These are phyloP conservation scores for Sandelia bainsii DNA, from an alignment of 2,797 vertebrate genomes.

Conservation along the genomic window DNA sequence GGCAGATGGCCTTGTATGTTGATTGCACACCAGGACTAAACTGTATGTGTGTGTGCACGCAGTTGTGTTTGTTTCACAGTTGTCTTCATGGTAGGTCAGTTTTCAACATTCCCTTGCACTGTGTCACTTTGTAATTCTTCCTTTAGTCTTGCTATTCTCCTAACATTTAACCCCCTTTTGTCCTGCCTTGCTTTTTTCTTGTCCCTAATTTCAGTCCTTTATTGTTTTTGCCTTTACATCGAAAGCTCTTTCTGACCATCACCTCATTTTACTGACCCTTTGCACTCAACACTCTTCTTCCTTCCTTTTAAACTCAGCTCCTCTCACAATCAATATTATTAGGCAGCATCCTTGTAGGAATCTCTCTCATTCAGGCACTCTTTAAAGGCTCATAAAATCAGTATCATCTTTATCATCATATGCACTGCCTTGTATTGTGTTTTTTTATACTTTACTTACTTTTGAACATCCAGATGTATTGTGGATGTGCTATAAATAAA, in stretches of 20 bases:
- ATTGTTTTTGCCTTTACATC: constrained; percentile 3
- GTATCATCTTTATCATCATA: not conserved
- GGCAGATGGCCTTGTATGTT: constrained; percentile 43
- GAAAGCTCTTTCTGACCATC: not conserved
- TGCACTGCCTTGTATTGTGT: not conserved
- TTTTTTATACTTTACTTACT: not conserved
- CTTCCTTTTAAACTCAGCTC: not conserved
- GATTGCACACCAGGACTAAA: constrained; percentile 6
- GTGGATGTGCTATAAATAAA: not conserved
- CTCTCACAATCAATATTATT: constrained; percentile 10
- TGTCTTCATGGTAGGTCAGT: constrained; percentile 32
- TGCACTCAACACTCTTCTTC: not conserved
- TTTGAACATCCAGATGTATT: not conserved
- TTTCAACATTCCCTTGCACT: constrained; percentile 20
- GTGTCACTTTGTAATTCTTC: constrained; percentile 13
- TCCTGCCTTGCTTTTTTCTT: not conserved
- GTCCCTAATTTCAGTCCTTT: not conserved
- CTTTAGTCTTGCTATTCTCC: not conserved
- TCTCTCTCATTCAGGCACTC: constrained; percentile 7
- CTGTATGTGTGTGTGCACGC: not conserved
- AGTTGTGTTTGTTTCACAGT: constrained; percentile 22
- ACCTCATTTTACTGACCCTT: not conserved
- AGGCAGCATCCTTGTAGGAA: constrained; percentile 10
- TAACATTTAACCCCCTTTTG: not conserved
- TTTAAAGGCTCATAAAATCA: constrained; percentile 13